A percentile compares a stretch with the other conserved stretches of the same genome.
These are phyloP conservation scores for Entomyzon cyanotis DNA, from an alignment of 2,113 vertebrate genomes.

Conservation along the genomic window DNA sequence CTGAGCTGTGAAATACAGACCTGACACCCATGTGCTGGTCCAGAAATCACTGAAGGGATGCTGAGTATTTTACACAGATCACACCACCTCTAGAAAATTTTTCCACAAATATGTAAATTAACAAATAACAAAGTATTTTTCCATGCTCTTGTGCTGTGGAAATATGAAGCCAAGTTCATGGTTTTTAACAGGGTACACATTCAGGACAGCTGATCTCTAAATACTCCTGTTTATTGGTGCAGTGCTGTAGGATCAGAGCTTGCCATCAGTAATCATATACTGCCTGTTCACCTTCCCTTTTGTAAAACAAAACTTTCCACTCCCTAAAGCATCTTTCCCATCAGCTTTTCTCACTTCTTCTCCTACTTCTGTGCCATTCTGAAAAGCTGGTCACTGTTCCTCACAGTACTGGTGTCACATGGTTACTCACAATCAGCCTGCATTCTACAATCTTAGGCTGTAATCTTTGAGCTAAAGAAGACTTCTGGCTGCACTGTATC, in stretches of 20 bases:
- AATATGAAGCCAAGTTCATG: neutral
- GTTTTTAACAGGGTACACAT: neutral
- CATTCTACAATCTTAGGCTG: neutral
- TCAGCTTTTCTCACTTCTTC: neutral
- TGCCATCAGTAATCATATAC: neutral
- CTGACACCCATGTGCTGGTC: neutral
- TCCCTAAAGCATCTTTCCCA: neutral
- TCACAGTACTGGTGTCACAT: neutral
- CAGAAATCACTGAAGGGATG: neutral
- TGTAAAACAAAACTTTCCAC: neutral
- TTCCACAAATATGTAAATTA: neutral
- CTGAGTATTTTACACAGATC: neutral
- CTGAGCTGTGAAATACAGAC: neutral
- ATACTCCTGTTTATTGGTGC: neutral
- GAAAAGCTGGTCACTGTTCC: neutral
- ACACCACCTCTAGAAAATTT: neutral
- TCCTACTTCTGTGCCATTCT: neutral
- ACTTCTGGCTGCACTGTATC: neutral
- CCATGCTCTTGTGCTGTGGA: neutral
- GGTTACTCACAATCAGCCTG: neutral
- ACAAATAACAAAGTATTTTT: neutral
- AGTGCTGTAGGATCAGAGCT: neutral
- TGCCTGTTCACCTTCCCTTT: neutral
- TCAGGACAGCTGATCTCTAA: neutral
- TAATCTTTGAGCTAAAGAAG: neutral